phyloP scores from a whole-genome alignment of 2,797 vertebrate genomes.

The Moxostoma hubbsi region DNA sequence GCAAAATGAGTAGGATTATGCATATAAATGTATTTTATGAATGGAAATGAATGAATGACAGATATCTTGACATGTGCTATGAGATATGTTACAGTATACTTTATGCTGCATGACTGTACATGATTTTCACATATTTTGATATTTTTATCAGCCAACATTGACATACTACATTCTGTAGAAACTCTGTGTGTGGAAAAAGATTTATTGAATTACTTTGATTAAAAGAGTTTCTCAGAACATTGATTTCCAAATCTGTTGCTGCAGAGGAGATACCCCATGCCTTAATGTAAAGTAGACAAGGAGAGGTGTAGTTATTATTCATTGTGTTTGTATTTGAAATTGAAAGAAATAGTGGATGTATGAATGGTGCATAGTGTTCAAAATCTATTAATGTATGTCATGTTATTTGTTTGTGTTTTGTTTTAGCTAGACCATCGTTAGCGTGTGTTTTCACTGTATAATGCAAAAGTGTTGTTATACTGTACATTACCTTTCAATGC shows the following conservation, averaged over 20 bases:
- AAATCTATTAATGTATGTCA: constrained; percentile 60
- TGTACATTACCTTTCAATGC: constrained; percentile 33
- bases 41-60: no score
- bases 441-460: constrained; percentile 2
- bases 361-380: constrained; percentile 59
- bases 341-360: constrained; percentile 42
- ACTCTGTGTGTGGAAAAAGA: constrained; percentile 11
- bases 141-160: not conserved
- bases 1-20: not conserved
- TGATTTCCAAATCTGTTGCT: constrained; percentile 64
- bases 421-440: constrained; percentile 50
- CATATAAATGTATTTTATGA: not conserved
- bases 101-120: not conserved
- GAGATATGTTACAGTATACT: not conserved
- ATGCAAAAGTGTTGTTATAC: constrained; percentile 18
- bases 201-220: not conserved
- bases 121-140: not conserved
- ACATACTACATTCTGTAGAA: not conserved
- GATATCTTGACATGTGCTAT: not conserved
- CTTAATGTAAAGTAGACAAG: constrained; percentile 80
- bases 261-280: constrained; percentile 78
- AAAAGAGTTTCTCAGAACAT: constrained; percentile 56
- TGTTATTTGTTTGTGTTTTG: constrained; percentile 56
- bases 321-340: constrained; percentile 63
- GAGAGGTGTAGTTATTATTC: constrained; percentile 69